Evolutionary conservation across 2,113 vertebrate species (phyloP).

Genomic region (Aegotheles bennettii): DNA sequence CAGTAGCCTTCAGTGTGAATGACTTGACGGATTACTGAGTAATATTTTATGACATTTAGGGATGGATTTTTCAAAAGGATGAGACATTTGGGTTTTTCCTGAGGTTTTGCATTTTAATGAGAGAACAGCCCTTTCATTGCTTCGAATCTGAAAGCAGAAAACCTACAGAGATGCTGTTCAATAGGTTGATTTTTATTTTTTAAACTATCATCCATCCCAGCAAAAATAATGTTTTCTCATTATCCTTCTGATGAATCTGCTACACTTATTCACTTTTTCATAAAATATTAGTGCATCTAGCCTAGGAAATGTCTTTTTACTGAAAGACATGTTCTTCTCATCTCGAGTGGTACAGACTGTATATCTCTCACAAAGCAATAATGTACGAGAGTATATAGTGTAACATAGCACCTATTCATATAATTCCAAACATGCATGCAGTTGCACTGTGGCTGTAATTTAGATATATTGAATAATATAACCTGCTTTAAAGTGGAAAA

Average conservation of each 20-base stretch:
- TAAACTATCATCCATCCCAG: not conserved
- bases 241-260: not conserved
- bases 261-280: not conserved
- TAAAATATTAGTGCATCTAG: not conserved
- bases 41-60: conserved; percentile 50
- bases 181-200: not conserved
- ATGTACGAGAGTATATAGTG: not conserved
- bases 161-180: not conserved
- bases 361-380: conserved; percentile 12
- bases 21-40: not conserved
- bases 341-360: not conserved
- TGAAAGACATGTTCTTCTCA: not conserved
- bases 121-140: not conserved
- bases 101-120: conserved; percentile 32
- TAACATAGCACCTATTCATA: not conserved
- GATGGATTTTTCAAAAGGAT: conserved; percentile 44
- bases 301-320: not conserved
- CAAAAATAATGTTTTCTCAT: not conserved
- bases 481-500: conserved; percentile 7
- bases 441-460: conserved; percentile 26
- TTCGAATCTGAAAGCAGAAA: not conserved
- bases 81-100: not conserved
- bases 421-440: conserved; percentile 11
- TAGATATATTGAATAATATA: conserved; percentile 54
- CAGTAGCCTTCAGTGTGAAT: not conserved